Conservation (phyloP, 2,888 invertebrate species). For the Acanthosoma haemorrhoidale region DNA sequence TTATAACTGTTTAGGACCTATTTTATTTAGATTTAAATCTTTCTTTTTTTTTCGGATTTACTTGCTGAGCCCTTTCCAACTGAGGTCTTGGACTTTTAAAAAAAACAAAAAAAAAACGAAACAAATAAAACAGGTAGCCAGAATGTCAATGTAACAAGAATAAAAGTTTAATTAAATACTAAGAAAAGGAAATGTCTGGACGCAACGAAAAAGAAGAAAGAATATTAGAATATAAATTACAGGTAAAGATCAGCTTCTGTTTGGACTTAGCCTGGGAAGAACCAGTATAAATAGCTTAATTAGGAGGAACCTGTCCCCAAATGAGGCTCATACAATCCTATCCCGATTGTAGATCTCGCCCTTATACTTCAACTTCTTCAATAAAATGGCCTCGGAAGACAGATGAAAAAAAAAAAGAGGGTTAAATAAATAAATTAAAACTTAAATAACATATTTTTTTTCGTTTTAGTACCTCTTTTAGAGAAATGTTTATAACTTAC, state of each 20-base stretch:
- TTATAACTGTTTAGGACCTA: too few species aligned
- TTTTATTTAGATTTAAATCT: too few species aligned
- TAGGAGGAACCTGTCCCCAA: constrained; percentile 5
- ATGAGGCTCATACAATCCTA: neutral
- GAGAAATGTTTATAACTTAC: constrained; percentile 11
- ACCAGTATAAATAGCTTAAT: constrained; percentile 24
- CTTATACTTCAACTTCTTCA: neutral
- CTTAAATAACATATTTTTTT: neutral
- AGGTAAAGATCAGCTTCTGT: constrained; percentile 19
- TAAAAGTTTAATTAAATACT: constrained; percentile 18
- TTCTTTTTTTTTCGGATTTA: neutral
- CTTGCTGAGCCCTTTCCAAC: neutral
- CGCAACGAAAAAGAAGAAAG: neutral
- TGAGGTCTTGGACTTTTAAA: neutral
- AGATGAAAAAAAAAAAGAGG: neutral
- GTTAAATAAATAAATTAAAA: constrained; percentile 5
- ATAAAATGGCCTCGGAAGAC: neutral
- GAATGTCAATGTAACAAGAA: constrained; percentile 1
- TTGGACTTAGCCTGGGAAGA: neutral
- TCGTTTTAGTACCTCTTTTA: neutral
- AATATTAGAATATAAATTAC: constrained; percentile 17
- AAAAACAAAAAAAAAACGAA: too few species aligned
- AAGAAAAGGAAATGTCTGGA: neutral
- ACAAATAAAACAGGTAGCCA: constrained; percentile 9
- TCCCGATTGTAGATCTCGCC: neutral